Conservation (phyloP, 2,113 vertebrate genomes). For the Phrynosoma blainvillii region DNA sequence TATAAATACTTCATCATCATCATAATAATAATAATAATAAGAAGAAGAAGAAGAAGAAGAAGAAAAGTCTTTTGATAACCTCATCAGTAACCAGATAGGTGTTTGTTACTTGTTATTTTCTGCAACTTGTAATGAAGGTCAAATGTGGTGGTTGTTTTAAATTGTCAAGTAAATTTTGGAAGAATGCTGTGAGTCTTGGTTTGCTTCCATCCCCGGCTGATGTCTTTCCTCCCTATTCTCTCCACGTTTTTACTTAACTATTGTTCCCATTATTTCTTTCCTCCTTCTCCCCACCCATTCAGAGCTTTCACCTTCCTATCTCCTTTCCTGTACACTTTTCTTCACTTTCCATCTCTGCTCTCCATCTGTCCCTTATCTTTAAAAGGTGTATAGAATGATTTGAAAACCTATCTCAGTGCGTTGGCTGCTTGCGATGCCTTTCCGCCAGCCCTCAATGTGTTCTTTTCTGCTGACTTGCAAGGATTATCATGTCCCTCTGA, state of each 20-base stretch:
- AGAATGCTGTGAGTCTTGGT: neutral
- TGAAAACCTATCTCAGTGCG: neutral
- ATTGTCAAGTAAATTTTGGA: neutral
- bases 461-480: slow-evolving; percentile 1
- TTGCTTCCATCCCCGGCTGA: neutral
- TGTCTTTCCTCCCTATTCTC: neutral
- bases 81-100: neutral
- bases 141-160: neutral
- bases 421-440: neutral
- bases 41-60: no score
- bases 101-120: neutral
- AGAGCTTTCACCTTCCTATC: slow-evolving; percentile 20
- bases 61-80: neutral
- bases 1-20: no score
- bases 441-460: neutral
- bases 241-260: neutral
- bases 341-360: neutral
- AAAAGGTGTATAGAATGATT: neutral
- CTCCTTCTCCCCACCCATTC: neutral
- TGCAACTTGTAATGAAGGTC: neutral
- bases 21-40: no score
- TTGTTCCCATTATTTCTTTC: neutral
- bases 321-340: slow-evolving; percentile 7
- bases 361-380: slow-evolving; percentile 21
- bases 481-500: neutral